Evolutionary conservation across 2,888 invertebrate genomes (phyloP).

Genomic region (Empis stercorea): DNA sequence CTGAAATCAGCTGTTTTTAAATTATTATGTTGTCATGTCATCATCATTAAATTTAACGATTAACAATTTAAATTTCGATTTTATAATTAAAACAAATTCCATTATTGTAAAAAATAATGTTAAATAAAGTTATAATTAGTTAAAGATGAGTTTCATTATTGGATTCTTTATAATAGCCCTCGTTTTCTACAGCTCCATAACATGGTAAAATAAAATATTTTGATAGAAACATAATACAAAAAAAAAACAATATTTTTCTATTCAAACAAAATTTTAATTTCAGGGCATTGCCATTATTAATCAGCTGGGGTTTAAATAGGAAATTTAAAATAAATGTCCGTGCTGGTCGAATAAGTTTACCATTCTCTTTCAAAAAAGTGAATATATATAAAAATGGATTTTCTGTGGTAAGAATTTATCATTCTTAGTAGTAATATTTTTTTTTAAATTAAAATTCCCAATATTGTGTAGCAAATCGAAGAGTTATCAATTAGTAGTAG

Average conservation of each 20-base stretch:
- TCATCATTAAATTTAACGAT: no score
- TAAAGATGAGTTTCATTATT: background rate
- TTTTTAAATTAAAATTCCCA: background rate
- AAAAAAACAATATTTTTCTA: background rate
- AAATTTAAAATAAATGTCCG: slow-evolving; percentile 67
- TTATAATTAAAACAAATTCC: no score
- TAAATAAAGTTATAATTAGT: background rate
- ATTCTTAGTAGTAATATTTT: background rate
- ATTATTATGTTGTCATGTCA: no score
- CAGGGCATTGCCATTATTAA: slow-evolving; percentile 63
- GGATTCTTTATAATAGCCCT: background rate
- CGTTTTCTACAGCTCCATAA: background rate
- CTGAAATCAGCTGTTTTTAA: background rate
- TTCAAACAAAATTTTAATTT: slow-evolving; percentile 2
- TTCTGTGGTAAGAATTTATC: slow-evolving; percentile 46
- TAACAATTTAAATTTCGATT: no score
- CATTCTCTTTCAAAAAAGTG: slow-evolving; percentile 68
- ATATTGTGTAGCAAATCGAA: slow-evolving; percentile 57
- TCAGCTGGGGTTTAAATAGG: slow-evolving; percentile 69
- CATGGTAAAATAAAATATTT: background rate
- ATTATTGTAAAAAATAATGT: no score
- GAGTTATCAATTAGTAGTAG: slow-evolving; percentile 76
- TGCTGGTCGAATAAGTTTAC: slow-evolving; percentile 70
- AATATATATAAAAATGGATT: slow-evolving; percentile 67
- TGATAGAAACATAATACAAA: background rate